A percentile compares a stretch with the other conserved stretches of the same genome.
Conservation (phyloP, 2,113 vertebrate species). For the Cisticola juncidis region DNA sequence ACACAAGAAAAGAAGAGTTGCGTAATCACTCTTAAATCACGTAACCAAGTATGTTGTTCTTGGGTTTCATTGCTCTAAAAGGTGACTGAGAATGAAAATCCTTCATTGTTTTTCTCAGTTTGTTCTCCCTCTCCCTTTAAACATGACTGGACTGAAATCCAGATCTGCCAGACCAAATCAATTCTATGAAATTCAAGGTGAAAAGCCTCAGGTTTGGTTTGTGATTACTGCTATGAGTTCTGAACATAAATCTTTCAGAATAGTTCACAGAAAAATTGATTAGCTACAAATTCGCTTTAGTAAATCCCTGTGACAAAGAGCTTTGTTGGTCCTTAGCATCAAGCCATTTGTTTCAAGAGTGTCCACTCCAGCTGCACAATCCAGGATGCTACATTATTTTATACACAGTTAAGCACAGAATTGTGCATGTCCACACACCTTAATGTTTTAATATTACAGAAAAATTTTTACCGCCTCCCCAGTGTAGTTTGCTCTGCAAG, state of each 20-base stretch:
- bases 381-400: neutral
- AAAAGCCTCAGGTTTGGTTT: neutral
- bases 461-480: neutral
- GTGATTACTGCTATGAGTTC: neutral
- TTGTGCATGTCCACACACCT: accelerated
- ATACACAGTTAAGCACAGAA: neutral
- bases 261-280: neutral
- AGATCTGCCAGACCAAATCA: neutral
- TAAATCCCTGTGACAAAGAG: neutral
- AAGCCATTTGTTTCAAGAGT: neutral
- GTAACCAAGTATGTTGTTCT: neutral
- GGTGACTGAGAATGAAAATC: neutral
- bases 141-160: neutral
- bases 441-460: neutral
- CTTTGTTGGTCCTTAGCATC: neutral
- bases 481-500: neutral
- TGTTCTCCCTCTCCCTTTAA: neutral
- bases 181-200: neutral
- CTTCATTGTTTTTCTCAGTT: neutral
- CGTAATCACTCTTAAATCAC: neutral
- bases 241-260: neutral
- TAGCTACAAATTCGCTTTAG: neutral
- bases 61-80: neutral
- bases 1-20: neutral
- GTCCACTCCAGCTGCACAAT: neutral